Conservation (phyloP, 2,888 invertebrate species). For the Cecidostiba fungosa region DNA sequence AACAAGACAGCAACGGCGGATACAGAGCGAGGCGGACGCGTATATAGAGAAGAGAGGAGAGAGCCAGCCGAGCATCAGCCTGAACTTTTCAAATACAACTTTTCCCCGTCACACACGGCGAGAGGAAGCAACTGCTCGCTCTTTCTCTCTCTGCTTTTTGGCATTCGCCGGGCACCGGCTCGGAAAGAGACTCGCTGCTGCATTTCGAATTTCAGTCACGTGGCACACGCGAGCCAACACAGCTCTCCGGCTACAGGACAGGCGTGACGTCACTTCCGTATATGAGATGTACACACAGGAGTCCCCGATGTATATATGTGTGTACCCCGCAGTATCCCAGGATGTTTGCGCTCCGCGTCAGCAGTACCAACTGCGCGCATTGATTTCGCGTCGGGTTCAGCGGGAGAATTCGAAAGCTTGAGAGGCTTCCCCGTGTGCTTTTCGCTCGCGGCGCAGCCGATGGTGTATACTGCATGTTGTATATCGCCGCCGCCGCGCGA, state of each 20-base stretch:
- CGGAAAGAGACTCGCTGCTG: constrained; percentile 31
- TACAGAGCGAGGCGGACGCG: neutral
- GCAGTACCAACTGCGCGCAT: neutral
- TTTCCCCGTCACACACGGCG: neutral
- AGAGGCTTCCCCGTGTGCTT: neutral
- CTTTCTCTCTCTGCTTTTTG: neutral
- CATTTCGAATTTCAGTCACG: constrained; percentile 76
- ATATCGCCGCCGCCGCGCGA: neutral
- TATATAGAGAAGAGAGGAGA: too few relatives aligned
- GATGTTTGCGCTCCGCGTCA: constrained; percentile 3
- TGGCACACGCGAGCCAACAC: constrained; percentile 44
- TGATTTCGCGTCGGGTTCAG: constrained; percentile 24
- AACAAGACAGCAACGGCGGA: neutral
- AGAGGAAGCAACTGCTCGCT: neutral
- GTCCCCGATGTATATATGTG: neutral
- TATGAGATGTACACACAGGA: neutral
- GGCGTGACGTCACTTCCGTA: constrained; percentile 28
- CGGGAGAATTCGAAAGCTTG: constrained; percentile 5
- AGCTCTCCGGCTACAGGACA: neutral
- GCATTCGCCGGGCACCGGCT: constrained; percentile 17
- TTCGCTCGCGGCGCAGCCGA: neutral
- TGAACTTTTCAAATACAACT: constrained; percentile 33
- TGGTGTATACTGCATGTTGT: too few relatives aligned
- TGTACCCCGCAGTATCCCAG: neutral
- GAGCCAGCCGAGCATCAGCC: neutral